These are phyloP conservation scores for Prenolepis imparis DNA, from an alignment of 2,888 invertebrate species.

Conservation along the genomic window DNA sequence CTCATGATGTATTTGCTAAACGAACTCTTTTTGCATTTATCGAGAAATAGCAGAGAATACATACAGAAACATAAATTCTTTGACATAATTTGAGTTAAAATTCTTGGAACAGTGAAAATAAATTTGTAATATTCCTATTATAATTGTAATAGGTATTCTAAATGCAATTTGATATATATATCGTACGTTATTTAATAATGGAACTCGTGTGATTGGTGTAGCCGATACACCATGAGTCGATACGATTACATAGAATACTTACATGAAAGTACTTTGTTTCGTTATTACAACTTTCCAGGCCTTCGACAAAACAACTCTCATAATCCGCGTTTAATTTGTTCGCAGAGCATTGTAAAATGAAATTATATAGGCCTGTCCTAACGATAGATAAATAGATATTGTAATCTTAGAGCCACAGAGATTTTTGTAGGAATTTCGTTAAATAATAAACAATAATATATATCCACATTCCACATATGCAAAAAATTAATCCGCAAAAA, in stretches of 20 bases:
- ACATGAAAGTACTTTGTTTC: slow-evolving; percentile 69
- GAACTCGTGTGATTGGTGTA: neutral
- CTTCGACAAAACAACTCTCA: slow-evolving; percentile 59
- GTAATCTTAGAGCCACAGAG: slow-evolving; percentile 69
- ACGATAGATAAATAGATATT: slow-evolving; percentile 73
- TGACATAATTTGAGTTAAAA: slow-evolving; percentile 26
- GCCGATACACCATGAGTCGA: slow-evolving; percentile 67
- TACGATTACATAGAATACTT: slow-evolving; percentile 57
- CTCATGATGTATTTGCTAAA: slow-evolving; percentile 41
- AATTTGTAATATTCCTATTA: neutral
- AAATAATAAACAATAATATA: slow-evolving; percentile 10
- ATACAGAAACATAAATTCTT: neutral
- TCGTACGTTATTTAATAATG: neutral
- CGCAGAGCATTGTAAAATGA: slow-evolving; percentile 70
- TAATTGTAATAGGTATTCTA: neutral
- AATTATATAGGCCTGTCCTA: slow-evolving; percentile 76
- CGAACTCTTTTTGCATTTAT: neutral
- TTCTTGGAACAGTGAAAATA: neutral
- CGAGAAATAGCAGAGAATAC: neutral
- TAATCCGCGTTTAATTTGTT: slow-evolving; percentile 58
- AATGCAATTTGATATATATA: neutral
- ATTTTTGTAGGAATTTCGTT: slow-evolving; percentile 65
- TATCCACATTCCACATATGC: neutral
- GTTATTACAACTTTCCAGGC: slow-evolving; percentile 60
- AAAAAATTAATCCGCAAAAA: slow-evolving; percentile 2